Percentiles rank a stretch among this genome's conserved stretches.
Evolutionary conservation across 2,113 vertebrate species (phyloP).

Genomic region (Phalacrocorax aristotelis): DNA sequence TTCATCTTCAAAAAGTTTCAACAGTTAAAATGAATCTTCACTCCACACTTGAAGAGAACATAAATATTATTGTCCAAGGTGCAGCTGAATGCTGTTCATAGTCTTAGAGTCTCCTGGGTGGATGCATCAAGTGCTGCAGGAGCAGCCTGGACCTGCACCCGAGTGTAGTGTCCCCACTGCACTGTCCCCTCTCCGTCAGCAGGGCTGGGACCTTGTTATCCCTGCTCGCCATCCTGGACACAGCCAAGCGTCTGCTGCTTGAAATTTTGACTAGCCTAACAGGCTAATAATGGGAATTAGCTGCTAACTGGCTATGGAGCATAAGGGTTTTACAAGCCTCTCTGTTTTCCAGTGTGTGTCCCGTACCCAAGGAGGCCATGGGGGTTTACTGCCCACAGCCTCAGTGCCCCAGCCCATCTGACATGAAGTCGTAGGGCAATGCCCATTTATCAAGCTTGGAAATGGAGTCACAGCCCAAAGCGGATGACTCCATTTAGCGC

Average conservation of each 20-base stretch:
- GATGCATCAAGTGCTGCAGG: accelerated
- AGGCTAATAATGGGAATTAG: not conserved
- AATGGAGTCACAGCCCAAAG: not conserved
- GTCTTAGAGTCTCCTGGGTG: not conserved
- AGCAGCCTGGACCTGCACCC: not conserved
- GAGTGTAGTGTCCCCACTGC: accelerated
- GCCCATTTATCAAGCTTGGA: not conserved
- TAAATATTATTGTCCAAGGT: not conserved
- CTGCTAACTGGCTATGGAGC: not conserved
- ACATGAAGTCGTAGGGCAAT: not conserved
- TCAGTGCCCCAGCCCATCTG: not conserved
- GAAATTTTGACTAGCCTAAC: not conserved
- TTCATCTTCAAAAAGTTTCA: not conserved
- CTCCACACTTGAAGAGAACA: not conserved
- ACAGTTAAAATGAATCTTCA: not conserved
- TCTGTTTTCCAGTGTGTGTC: not conserved
- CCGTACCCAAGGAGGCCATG: not conserved
- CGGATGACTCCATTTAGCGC: not conserved
- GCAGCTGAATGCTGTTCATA: not conserved
- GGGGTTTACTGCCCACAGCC: not conserved
- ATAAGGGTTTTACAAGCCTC: not conserved
- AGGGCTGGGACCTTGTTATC: not conserved
- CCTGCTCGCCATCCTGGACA: not conserved
- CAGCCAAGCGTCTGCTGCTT: not conserved
- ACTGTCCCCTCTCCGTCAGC: not conserved